Percentiles rank a stretch among this genome's conserved stretches.
phyloP scores from a whole-genome alignment of 2,113 vertebrate genomes.

The Microcebus tavaratra region DNA sequence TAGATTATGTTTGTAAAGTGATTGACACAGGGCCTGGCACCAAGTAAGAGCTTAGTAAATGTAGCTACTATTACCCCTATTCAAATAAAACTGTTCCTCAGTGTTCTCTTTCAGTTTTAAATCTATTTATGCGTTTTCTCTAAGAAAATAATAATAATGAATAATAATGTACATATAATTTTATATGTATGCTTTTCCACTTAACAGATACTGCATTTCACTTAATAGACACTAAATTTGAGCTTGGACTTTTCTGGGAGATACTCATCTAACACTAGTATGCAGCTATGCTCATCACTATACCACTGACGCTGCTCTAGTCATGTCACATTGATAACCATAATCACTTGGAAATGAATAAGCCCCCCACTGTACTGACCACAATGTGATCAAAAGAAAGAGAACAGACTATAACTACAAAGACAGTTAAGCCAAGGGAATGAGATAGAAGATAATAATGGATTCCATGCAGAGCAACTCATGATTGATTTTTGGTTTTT shows the following conservation, averaged over 20 bases:
- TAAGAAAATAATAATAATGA: too few species aligned
- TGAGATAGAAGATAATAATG: background rate
- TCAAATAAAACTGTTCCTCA: background rate
- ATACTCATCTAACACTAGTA: conserved; percentile 76
- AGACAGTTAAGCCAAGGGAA: background rate
- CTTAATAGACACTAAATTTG: background rate
- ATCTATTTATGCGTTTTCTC: too few species aligned
- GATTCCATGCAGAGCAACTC: background rate
- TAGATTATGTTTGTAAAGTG: conserved; percentile 4
- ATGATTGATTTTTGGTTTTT: background rate
- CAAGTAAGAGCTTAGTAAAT: conserved; percentile 7
- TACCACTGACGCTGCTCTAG: conserved; percentile 77
- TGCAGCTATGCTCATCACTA: conserved; percentile 90
- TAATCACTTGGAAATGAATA: background rate
- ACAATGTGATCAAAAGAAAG: background rate
- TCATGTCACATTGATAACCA: background rate
- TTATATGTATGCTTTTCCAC: background rate
- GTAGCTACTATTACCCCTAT: background rate
- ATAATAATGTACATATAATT: too few species aligned
- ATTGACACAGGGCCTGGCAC: background rate
- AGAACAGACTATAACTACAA: background rate
- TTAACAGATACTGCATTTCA: too few species aligned
- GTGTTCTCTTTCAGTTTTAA: too few species aligned
- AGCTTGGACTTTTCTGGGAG: conserved; percentile 23
- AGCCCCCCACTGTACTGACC: background rate